These are phyloP conservation scores for Lepus oiostolus DNA, from an alignment of 2,797 vertebrate genomes.

Conservation along the genomic window DNA sequence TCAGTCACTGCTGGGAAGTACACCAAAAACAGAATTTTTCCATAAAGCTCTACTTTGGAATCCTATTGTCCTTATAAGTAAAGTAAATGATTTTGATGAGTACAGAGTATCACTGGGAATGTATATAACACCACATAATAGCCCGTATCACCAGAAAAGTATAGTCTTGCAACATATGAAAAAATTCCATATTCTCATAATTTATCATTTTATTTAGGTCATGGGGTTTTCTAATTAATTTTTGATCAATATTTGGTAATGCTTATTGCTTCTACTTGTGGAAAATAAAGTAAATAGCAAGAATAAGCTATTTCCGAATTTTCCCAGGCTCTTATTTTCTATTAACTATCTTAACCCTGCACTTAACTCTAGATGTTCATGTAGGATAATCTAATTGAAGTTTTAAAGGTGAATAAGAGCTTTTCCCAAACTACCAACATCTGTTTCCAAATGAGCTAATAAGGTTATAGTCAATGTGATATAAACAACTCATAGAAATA, in stretches of 20 bases:
- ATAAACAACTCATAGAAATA: conserved; percentile 59
- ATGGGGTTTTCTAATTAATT: conserved; percentile 78
- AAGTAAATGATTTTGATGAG: conserved; percentile 44
- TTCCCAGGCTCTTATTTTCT: background rate
- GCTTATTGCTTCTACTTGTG: conserved; percentile 60
- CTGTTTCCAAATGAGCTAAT: conserved; percentile 47
- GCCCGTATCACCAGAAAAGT: conserved; percentile 25
- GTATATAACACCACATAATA: background rate
- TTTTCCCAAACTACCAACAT: conserved; percentile 63
- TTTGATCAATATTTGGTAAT: conserved; percentile 70
- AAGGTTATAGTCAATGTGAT: conserved; percentile 46
- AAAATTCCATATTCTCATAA: conserved; percentile 61
- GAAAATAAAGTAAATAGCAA: conserved; percentile 58
- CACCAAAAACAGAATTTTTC: conserved; percentile 35
- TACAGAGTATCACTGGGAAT: background rate
- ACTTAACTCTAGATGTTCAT: conserved; percentile 71
- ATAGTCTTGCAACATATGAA: conserved; percentile 40
- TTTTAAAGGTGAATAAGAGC: conserved; percentile 64
- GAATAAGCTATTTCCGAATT: conserved; percentile 68
- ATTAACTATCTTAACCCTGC: background rate
- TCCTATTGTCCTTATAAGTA: conserved; percentile 25
- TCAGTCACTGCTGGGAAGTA: background rate
- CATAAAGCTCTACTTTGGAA: conserved; percentile 11
- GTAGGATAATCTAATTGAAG: conserved; percentile 66
- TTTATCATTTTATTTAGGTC: conserved; percentile 71